Conservation (phyloP, 2,113 vertebrate genomes). For the Cathartes aura region DNA sequence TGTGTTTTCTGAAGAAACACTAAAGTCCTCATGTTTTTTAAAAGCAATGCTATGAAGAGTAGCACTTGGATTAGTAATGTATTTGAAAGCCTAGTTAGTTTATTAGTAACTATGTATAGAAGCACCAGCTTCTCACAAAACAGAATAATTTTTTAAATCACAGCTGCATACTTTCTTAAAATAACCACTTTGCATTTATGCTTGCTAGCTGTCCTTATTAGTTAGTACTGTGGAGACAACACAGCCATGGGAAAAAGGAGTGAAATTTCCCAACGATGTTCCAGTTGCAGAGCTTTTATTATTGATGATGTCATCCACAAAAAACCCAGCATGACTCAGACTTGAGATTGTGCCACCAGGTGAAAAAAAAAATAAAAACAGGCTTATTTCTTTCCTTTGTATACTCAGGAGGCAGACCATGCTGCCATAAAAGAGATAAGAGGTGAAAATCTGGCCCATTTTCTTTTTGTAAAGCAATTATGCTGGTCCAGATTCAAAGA, state of each 20-base stretch:
- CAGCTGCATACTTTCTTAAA: background rate
- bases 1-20: background rate
- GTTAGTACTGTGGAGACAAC: background rate
- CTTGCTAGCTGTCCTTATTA: background rate
- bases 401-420: background rate
- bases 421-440: background rate
- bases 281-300: conserved; percentile 8
- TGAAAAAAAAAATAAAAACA: background rate
- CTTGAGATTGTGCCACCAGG: background rate
- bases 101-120: background rate
- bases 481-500: conserved; percentile 21
- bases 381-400: conserved; percentile 9
- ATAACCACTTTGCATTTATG: background rate
- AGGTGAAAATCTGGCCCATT: conserved; percentile 6
- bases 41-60: background rate
- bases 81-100: background rate
- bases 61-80: background rate
- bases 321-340: background rate
- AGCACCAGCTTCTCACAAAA: background rate
- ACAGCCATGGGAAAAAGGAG: background rate
- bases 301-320: background rate
- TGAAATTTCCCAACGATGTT: background rate
- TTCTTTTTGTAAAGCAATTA: conserved; percentile 26
- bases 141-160: background rate
- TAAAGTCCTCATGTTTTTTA: background rate